Evolutionary conservation across 2,113 vertebrate species (phyloP).

Genomic region (Lepus americanus): DNA sequence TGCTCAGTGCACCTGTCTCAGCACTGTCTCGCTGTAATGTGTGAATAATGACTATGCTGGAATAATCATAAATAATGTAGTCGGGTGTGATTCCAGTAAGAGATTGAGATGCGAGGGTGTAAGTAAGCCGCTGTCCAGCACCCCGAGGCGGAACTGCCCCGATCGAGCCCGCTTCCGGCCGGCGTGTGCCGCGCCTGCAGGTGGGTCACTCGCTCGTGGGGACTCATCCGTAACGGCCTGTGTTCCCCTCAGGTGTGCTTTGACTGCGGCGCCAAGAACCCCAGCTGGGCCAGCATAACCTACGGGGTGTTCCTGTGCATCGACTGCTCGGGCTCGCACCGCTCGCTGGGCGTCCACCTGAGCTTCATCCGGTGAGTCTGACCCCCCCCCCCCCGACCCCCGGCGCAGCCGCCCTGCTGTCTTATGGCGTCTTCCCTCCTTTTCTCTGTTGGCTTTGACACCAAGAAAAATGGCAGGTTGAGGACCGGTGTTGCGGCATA

Average conservation of each 20-base stretch:
- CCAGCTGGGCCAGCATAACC: slow-evolving; percentile 98
- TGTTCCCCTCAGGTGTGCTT: slow-evolving; percentile 92
- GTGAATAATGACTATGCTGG: too few relatives aligned
- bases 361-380: slow-evolving; percentile 94
- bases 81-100: neutral
- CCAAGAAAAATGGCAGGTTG: neutral
- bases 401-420: fast-evolving
- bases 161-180: neutral
- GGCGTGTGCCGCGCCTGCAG: fast-evolving
- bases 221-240: too few relatives aligned
- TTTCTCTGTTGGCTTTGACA: neutral
- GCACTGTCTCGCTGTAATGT: too few relatives aligned
- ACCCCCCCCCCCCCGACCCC: too few relatives aligned
- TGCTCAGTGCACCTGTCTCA: too few relatives aligned
- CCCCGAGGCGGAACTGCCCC: neutral
- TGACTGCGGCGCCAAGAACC: slow-evolving; percentile 96
- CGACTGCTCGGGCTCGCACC: slow-evolving; percentile 96
- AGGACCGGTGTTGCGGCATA: too few relatives aligned
- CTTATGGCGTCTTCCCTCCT: neutral
- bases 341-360: slow-evolving; percentile 97
- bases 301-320: slow-evolving; percentile 98
- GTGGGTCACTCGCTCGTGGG: neutral
- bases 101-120: neutral
- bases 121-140: neutral
- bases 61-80: too few relatives aligned